Evolutionary conservation across 1,140 invertebrate species (phyloP).

Genomic region (Drosophila navojoa): DNA sequence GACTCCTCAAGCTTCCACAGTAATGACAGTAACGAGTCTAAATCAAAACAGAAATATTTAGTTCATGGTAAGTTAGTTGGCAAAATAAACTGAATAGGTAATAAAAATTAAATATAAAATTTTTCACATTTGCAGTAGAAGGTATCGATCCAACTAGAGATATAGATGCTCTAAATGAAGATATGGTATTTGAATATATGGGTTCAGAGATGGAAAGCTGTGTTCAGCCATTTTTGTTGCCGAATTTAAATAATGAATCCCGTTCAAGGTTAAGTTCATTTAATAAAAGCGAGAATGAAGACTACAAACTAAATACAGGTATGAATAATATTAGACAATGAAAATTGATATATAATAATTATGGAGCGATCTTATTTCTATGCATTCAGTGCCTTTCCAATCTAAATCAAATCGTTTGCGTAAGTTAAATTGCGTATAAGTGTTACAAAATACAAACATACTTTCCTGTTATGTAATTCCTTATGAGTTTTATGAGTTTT

Average conservation of each 20-base stretch:
- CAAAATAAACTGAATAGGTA: too few relatives aligned
- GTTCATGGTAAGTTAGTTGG: slow-evolving; percentile 66
- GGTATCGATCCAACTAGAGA: slow-evolving; percentile 86
- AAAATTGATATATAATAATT: slow-evolving; percentile 3
- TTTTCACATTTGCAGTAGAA: slow-evolving; percentile 54
- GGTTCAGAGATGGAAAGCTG: slow-evolving; percentile 88
- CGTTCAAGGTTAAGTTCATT: slow-evolving; percentile 86
- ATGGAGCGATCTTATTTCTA: slow-evolving; percentile 51
- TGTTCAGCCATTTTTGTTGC: slow-evolving; percentile 86
- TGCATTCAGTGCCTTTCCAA: slow-evolving; percentile 85
- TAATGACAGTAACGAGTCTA: slow-evolving; percentile 93
- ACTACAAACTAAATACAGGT: slow-evolving; percentile 86
- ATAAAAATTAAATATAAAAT: not conserved
- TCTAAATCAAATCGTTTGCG: slow-evolving; percentile 82
- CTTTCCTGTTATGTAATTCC: not conserved
- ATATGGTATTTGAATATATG: slow-evolving; percentile 89
- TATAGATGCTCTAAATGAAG: slow-evolving; percentile 89
- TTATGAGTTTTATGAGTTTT: too few relatives aligned
- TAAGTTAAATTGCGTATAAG: slow-evolving; percentile 41
- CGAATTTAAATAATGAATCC: slow-evolving; percentile 84
- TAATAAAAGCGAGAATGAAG: slow-evolving; percentile 88
- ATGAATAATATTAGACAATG: slow-evolving; percentile 22
- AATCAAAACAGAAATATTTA: slow-evolving; percentile 83
- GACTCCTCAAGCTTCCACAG: slow-evolving; percentile 95
- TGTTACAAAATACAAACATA: not conserved